Evolutionary conservation across 2,888 invertebrate species (phyloP), one percentile per base, ranked within the genome.

Genomic region (Pecten maximus): DNA sequence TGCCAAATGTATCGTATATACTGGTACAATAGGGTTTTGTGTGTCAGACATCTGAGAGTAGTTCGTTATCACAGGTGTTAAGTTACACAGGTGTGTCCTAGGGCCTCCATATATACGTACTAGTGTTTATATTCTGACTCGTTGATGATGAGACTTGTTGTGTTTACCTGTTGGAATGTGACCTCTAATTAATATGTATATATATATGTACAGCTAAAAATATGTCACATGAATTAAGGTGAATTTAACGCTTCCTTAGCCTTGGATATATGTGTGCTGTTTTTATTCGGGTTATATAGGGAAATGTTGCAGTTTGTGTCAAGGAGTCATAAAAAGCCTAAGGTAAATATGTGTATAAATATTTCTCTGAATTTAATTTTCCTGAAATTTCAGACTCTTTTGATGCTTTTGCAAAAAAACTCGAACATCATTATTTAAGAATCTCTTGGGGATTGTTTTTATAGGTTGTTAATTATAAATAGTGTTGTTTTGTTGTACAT

Each of bases 221-320:
- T 35, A 74, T 74, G 74, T 74, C 23, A 35, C 74, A 6, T 74
- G 35, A 74, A 35, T 74, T 28, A 35, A 74, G 74, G 74, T 74
- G 2, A 35, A 74, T 6, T 35, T 35, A 74, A 74, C 35, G 10
- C 74, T 74, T 74, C 35, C 28, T 74, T 74, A 3, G 28, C 28
- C 35, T 74, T 2, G 28, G 74, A 28, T 1, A 74, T 74, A 74
- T 74, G 28, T 35, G 35, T 6, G 35, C 8, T 74, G 74, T 74
- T 74, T 35, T 74, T 4, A 35, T 28, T 28, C 8, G 74, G 74
- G 35, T 74, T 74, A 12, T 74, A 19, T 35, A 6, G 74, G 28
- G 35, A 74, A 74, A 74, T 74, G 74, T 74, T 74, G 10, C 74
- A 74, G 19, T 74, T 74, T 74, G 74, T 74, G 74, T 74, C 74